A percentile compares a stretch with the other conserved stretches of the same genome.
These are phyloP conservation scores for Spicauda simplicius DNA, from an alignment of 2,888 invertebrate species.

Conservation along the genomic window DNA sequence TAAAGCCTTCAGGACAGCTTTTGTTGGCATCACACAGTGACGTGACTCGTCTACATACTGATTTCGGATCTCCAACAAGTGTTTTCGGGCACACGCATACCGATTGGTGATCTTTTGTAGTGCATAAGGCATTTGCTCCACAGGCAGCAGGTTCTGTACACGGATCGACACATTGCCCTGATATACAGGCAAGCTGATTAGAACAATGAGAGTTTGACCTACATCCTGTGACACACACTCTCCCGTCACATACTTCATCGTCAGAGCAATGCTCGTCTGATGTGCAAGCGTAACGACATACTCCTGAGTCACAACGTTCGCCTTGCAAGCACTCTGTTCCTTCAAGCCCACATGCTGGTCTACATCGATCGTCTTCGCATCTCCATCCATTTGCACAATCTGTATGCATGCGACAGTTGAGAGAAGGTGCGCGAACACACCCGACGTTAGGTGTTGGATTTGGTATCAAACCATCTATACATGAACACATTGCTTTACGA, in stretches of 20 bases:
- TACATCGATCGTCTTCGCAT: conserved; percentile 90
- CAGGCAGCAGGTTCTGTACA: conserved; percentile 92
- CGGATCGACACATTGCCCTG: conserved; percentile 91
- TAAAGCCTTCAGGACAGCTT: conserved; percentile 89
- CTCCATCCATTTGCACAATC: conserved; percentile 89
- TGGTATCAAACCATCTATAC: conserved; percentile 91
- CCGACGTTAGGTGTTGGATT: conserved; percentile 95
- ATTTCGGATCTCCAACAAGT: conserved; percentile 90
- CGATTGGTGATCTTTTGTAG: conserved; percentile 88
- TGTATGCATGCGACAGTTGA: conserved; percentile 90
- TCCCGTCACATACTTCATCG: conserved; percentile 93
- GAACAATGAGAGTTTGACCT: conserved; percentile 92
- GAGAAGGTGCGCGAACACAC: conserved; percentile 92
- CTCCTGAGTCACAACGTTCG: conserved; percentile 90
- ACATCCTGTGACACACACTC: conserved; percentile 92
- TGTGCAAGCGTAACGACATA: conserved; percentile 93
- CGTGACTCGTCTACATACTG: conserved; percentile 89
- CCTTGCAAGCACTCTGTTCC: conserved; percentile 90
- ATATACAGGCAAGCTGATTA: conserved; percentile 88
- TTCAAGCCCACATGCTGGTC: conserved; percentile 91
- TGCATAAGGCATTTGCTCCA: conserved; percentile 92
- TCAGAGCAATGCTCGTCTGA: conserved; percentile 94
- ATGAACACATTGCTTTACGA: conserved; percentile 92
- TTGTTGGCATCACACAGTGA: conserved; percentile 86
- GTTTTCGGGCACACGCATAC: conserved; percentile 89